These are phyloP conservation scores for Octodonta nipae DNA, from an alignment of 2,888 invertebrate species.

Conservation along the genomic window DNA sequence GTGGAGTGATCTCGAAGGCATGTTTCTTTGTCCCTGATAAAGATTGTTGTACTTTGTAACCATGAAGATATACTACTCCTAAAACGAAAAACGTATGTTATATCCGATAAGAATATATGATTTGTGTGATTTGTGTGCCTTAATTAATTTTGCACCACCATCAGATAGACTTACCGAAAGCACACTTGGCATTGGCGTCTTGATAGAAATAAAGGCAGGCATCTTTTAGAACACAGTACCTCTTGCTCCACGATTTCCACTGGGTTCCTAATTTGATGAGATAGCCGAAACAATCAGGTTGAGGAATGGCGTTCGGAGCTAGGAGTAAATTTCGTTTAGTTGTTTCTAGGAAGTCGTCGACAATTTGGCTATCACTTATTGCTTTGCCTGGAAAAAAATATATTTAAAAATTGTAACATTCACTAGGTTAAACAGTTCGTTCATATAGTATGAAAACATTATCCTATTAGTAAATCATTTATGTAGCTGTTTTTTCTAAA, in stretches of 20 bases:
- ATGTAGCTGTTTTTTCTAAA: too few relatives aligned
- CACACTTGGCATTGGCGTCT: constrained; percentile 72
- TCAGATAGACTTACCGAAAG: constrained; percentile 71
- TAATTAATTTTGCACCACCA: too few relatives aligned
- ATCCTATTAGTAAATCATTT: too few relatives aligned
- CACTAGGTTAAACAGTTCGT: too few relatives aligned
- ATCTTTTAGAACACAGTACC: constrained; percentile 89
- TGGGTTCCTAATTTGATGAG: constrained; percentile 74
- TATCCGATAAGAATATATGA: too few relatives aligned
- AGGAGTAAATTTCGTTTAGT: constrained; percentile 69
- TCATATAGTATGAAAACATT: too few relatives aligned
- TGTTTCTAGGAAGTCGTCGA: constrained; percentile 57
- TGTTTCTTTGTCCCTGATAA: constrained; percentile 77
- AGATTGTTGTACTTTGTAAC: constrained; percentile 78
- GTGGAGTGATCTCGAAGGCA: constrained; percentile 82
- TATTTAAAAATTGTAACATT: constrained; percentile 2
- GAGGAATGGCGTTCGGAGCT: constrained; percentile 63
- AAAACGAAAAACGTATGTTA: too few relatives aligned
- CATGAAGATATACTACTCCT: constrained; percentile 90
- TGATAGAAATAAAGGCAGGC: constrained; percentile 89
- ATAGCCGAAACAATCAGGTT: constrained; percentile 88
- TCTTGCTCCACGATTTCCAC: constrained; percentile 79
- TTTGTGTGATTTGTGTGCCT: too few relatives aligned
- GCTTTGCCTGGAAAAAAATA: constrained; percentile 41
- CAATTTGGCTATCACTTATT: constrained; percentile 42